Percentiles rank a stretch among this genome's conserved stretches.
phyloP scores from a whole-genome alignment of 2,113 vertebrate species.

The Cavia porcellus region DNA sequence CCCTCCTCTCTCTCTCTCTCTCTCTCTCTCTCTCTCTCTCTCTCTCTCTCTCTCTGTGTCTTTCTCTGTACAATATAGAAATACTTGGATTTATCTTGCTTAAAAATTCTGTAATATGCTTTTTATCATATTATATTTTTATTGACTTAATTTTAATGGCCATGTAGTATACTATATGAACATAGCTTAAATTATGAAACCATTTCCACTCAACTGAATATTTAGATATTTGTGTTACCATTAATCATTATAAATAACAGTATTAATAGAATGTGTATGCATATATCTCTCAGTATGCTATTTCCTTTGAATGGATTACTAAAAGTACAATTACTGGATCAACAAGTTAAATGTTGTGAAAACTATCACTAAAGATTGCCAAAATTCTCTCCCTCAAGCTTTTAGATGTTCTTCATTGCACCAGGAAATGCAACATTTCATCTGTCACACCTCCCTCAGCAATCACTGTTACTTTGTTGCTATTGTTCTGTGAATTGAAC shows the following conservation, averaged over 20 bases:
- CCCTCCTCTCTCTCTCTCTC: background rate
- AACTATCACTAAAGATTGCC: background rate
- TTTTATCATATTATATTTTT: background rate
- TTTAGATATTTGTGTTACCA: background rate
- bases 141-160: slow-evolving; percentile 13
- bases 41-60: too few relatives aligned
- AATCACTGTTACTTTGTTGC: background rate
- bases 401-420: slow-evolving; percentile 16
- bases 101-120: background rate
- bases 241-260: slow-evolving; percentile 17
- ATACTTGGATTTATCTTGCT: background rate
- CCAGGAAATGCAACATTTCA: background rate
- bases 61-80: background rate
- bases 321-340: background rate
- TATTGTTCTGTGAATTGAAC: too few relatives aligned
- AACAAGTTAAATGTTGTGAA: slow-evolving; percentile 46
- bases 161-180: background rate
- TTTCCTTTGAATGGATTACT: background rate
- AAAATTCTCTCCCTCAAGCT: background rate
- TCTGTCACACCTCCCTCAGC: background rate
- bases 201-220: background rate
- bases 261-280: background rate
- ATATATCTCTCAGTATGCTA: background rate
- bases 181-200: background rate
- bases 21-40: background rate